A percentile compares a stretch with the other conserved stretches of the same genome.
Conservation (phyloP, 2,888 invertebrate species). For the Steinernema hermaphroditum region DNA sequence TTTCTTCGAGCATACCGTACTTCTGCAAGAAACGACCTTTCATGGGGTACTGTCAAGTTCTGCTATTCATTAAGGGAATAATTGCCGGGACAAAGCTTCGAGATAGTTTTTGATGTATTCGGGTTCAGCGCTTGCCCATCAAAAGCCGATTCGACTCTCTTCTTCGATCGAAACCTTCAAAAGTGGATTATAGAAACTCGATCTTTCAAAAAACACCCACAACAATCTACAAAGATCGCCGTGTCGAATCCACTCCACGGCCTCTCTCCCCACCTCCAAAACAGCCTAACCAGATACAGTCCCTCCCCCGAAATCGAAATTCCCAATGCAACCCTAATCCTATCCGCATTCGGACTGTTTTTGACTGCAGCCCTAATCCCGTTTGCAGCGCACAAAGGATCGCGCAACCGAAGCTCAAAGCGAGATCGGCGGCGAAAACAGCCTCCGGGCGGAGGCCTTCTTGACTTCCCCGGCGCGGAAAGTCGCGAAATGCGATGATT, state of each 20-base stretch:
- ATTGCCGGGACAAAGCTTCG: no score
- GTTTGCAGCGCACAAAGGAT: conserved; percentile 7
- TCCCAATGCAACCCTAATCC: background rate
- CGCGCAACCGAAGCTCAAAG: conserved; percentile 22
- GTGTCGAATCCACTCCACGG: background rate
- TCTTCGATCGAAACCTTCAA: background rate
- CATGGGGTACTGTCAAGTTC: background rate
- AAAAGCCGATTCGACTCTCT: no score
- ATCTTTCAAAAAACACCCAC: background rate
- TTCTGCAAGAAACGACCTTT: background rate
- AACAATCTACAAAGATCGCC: background rate
- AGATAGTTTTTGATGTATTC: no score
- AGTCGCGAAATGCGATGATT: conserved; percentile 9
- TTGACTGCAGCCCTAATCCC: background rate
- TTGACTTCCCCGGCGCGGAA: background rate
- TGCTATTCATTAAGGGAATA: background rate
- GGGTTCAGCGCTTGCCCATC: no score
- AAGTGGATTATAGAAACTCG: background rate
- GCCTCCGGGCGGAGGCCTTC: background rate
- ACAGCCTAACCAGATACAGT: no score
- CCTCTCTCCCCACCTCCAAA: background rate
- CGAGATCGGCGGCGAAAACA: conserved; percentile 19
- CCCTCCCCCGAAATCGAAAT: background rate
- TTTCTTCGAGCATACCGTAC: background rate
- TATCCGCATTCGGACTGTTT: background rate